A percentile compares a stretch with the other conserved stretches of the same genome.
phyloP scores from a whole-genome alignment of 2,113 vertebrate species.

The Cyanoliseus patagonus region DNA sequence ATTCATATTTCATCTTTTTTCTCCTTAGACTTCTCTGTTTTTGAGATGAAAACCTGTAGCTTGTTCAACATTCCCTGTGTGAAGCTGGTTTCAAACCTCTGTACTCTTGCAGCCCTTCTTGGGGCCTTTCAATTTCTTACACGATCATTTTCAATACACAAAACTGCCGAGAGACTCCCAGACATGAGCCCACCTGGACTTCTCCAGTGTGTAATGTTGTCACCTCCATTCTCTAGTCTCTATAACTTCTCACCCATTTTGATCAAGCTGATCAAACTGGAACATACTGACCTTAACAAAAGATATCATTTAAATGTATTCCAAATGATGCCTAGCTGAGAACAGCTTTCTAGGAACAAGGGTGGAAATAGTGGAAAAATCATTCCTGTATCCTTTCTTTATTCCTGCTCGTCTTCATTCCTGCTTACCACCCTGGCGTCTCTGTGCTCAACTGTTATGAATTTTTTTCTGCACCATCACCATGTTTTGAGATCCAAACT shows the following conservation, averaged over 20 bases:
- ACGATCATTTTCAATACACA: background rate
- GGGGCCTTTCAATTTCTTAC: background rate
- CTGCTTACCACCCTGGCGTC: rapidly evolving
- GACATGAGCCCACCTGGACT: background rate
- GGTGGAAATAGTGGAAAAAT: background rate
- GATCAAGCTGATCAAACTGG: background rate
- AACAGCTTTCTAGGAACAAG: background rate
- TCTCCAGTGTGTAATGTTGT: background rate
- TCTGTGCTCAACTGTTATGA: background rate
- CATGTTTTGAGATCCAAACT: background rate
- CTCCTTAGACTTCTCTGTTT: background rate
- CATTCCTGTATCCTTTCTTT: background rate
- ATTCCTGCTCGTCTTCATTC: background rate
- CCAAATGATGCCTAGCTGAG: background rate
- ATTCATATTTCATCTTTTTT: background rate
- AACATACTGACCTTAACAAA: background rate
- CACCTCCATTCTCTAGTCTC: background rate
- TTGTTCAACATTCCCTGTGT: background rate
- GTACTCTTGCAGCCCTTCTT: background rate
- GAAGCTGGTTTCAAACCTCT: background rate
- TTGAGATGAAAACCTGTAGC: background rate
- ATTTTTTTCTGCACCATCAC: background rate
- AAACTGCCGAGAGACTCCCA: background rate
- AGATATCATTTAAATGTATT: background rate
- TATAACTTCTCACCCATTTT: background rate